Percentiles rank a stretch among this genome's conserved stretches.
Evolutionary conservation across 2,888 invertebrate genomes (phyloP).

Genomic region (Cosmia trapezina): DNA sequence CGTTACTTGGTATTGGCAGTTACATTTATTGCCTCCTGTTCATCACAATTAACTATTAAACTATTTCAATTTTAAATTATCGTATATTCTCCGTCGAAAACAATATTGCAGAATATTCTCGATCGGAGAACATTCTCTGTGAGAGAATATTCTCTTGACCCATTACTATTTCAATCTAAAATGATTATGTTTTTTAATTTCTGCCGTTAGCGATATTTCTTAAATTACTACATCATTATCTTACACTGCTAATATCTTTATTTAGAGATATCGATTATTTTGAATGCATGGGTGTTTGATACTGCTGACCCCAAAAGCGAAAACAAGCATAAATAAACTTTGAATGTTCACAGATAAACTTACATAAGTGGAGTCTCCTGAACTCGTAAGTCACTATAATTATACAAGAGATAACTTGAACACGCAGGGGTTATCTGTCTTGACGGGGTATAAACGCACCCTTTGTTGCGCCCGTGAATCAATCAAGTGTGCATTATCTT

Average conservation of each 20-base stretch:
- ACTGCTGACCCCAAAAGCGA: slow-evolving; percentile 8
- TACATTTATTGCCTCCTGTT: no score
- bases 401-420: slow-evolving; percentile 53
- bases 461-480: slow-evolving; percentile 57
- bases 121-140: no score
- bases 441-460: slow-evolving; percentile 51
- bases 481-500: slow-evolving; percentile 60
- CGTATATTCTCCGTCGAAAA: no score
- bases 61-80: no score
- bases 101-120: no score
- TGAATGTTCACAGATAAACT: slow-evolving; percentile 44
- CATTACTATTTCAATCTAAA: no score
- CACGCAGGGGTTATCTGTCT: slow-evolving; percentile 57
- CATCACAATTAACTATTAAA: no score
- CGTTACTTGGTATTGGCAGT: no score
- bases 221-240: neutral
- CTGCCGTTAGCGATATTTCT: neutral
- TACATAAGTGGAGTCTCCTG: slow-evolving; percentile 43
- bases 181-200: neutral
- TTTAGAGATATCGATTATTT: neutral
- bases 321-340: slow-evolving; percentile 19
- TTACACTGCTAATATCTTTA: neutral
- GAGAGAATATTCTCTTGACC: no score
- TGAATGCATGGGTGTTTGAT: neutral
- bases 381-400: slow-evolving; percentile 57